phyloP scores from a whole-genome alignment of 2,797 vertebrate species.

The Xyrichtys novacula region DNA sequence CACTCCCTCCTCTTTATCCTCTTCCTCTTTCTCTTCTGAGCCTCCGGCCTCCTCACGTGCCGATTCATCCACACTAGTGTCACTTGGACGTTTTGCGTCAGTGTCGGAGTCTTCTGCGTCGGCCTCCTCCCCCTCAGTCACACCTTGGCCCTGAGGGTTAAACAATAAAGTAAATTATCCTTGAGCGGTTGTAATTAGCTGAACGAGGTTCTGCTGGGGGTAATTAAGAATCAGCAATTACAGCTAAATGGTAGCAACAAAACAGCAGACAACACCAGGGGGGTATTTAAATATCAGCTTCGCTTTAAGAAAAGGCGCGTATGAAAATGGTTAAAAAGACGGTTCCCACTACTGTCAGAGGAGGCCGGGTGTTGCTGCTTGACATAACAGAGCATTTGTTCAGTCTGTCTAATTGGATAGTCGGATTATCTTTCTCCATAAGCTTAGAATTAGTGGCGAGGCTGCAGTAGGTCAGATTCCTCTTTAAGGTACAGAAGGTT shows the following conservation, averaged over 20 bases:
- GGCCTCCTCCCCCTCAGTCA: constrained; percentile 67
- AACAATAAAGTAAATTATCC: constrained; percentile 18
- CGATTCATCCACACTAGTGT: constrained; percentile 14
- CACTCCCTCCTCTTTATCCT: constrained; percentile 19
- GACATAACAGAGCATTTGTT: constrained; percentile 67
- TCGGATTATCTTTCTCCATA: constrained; percentile 71
- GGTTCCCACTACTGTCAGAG: not conserved
- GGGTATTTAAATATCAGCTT: not conserved
- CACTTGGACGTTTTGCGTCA: constrained; percentile 27
- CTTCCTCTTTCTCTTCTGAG: constrained; percentile 24
- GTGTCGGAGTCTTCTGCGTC: constrained; percentile 66
- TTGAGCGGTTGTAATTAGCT: constrained; percentile 16
- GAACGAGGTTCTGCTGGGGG: not conserved
- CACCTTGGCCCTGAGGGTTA: constrained; percentile 27
- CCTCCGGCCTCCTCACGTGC: not conserved
- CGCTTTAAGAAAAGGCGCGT: not conserved
- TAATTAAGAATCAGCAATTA: constrained; percentile 3
- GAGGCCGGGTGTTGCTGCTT: constrained; percentile 21
- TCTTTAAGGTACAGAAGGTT: constrained; percentile 33
- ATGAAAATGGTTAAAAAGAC: not conserved
- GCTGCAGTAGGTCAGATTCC: constrained; percentile 62
- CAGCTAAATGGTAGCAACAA: not conserved
- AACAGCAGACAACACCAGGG: not conserved
- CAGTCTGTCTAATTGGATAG: constrained; percentile 76
- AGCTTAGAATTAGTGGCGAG: constrained; percentile 66